Evolutionary conservation across 2,113 vertebrate species (phyloP).

Genomic region (Elgaria multicarinata): DNA sequence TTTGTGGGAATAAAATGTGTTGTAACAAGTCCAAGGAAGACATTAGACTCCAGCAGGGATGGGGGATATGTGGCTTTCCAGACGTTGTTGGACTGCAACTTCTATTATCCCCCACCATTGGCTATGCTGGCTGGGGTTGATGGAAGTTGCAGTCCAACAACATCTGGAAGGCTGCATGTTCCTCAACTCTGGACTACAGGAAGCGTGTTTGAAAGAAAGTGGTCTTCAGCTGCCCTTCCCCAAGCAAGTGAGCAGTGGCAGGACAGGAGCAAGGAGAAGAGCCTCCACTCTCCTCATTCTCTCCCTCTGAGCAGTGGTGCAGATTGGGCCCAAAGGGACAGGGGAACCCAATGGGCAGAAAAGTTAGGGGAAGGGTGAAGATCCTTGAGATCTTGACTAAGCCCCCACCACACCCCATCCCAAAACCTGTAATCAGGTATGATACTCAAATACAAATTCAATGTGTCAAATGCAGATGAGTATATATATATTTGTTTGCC

Average conservation of each 20-base stretch:
- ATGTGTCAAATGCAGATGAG: not conserved
- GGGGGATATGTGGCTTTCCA: not conserved
- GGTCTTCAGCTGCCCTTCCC: not conserved
- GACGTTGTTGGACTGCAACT: no score
- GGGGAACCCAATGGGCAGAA: not conserved
- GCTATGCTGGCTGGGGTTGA: no score
- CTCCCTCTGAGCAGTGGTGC: not conserved
- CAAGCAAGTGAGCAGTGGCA: not conserved
- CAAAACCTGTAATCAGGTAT: not conserved
- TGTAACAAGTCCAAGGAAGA: not conserved
- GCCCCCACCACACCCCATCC: no score
- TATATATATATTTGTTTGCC: not conserved
- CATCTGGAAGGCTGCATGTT: no score
- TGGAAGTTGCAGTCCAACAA: no score
- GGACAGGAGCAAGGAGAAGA: not conserved
- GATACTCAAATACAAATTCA: not conserved
- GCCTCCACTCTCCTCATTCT: not conserved
- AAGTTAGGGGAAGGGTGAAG: no score
- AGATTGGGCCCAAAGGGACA: not conserved
- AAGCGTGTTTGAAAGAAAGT: not conserved
- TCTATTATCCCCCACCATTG: no score
- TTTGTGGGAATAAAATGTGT: not conserved
- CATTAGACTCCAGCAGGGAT: not conserved
- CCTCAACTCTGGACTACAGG: not conserved
- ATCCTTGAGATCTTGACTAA: not conserved